phyloP scores from a whole-genome alignment of 2,888 invertebrate genomes.

The Glaucopsyche alexis region DNA sequence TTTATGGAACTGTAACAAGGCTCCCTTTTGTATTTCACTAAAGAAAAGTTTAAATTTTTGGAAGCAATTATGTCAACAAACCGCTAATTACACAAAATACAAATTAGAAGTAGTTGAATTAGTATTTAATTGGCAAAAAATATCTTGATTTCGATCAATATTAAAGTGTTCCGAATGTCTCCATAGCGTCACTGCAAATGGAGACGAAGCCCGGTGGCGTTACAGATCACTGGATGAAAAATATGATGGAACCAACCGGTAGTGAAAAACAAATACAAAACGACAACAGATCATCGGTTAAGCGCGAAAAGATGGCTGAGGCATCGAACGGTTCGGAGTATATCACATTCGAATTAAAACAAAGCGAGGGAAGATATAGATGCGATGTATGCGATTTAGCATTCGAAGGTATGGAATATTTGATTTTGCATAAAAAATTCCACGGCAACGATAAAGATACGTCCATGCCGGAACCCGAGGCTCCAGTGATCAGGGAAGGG shows the following conservation, averaged over 20 bases:
- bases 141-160: constrained; percentile 66
- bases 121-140: constrained; percentile 47
- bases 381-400: constrained; percentile 72
- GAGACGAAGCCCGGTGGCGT: constrained; percentile 69
- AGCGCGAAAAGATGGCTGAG: constrained; percentile 74
- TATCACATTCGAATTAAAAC: constrained; percentile 61
- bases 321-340: constrained; percentile 60
- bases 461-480: constrained; percentile 59
- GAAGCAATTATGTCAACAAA: constrained; percentile 69
- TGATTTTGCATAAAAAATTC: constrained; percentile 72
- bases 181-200: constrained; percentile 64
- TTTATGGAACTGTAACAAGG: constrained; percentile 79
- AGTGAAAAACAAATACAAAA: constrained; percentile 60
- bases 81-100: constrained; percentile 54
- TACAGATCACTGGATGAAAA: constrained; percentile 73
- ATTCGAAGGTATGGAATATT: constrained; percentile 70
- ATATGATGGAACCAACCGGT: constrained; percentile 73
- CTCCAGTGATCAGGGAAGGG: constrained; percentile 53
- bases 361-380: constrained; percentile 57
- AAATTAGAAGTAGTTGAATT: constrained; percentile 46
- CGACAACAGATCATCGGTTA: constrained; percentile 60
- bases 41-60: constrained; percentile 61
- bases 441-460: constrained; percentile 70
- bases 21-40: constrained; percentile 74
- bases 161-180: constrained; percentile 52